These are phyloP conservation scores for Anagyrus pseudococci DNA, from an alignment of 2,888 invertebrate genomes.

Conservation along the genomic window DNA sequence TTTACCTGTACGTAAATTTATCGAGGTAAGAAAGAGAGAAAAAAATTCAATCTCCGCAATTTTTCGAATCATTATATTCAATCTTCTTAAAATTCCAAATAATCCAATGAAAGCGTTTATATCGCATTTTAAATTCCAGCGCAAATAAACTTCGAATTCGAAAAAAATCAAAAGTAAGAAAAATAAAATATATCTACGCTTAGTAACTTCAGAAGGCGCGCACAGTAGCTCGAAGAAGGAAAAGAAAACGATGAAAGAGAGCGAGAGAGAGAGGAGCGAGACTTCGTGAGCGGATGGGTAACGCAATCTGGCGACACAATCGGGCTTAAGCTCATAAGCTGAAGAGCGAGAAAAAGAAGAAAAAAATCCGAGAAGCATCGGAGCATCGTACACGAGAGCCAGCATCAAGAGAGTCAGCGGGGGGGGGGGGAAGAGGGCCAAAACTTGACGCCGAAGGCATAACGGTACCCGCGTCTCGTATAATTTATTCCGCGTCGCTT, in stretches of 20 bases:
- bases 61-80: too few species aligned
- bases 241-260: neutral
- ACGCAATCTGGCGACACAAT: constrained; percentile 15
- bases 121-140: too few species aligned
- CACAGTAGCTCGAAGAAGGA: neutral
- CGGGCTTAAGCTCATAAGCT: constrained; percentile 20
- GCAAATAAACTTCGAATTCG: too few species aligned
- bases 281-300: neutral
- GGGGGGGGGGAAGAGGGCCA: too few species aligned
- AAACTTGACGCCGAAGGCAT: constrained; percentile 25
- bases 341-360: constrained; percentile 9
- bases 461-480: constrained; percentile 32
- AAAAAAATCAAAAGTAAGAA: neutral
- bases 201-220: neutral
- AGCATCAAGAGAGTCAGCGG: too few species aligned
- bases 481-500: constrained; percentile 31
- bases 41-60: too few species aligned
- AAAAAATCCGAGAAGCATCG: neutral
- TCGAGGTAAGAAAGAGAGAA: too few species aligned
- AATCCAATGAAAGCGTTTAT: too few species aligned
- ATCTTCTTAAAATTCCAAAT: too few species aligned
- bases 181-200: neutral
- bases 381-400: too few species aligned
- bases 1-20: too few species aligned
- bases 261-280: neutral